These are phyloP conservation scores for Bellardia bayeri DNA, from an alignment of 2,888 invertebrate species.

Conservation along the genomic window DNA sequence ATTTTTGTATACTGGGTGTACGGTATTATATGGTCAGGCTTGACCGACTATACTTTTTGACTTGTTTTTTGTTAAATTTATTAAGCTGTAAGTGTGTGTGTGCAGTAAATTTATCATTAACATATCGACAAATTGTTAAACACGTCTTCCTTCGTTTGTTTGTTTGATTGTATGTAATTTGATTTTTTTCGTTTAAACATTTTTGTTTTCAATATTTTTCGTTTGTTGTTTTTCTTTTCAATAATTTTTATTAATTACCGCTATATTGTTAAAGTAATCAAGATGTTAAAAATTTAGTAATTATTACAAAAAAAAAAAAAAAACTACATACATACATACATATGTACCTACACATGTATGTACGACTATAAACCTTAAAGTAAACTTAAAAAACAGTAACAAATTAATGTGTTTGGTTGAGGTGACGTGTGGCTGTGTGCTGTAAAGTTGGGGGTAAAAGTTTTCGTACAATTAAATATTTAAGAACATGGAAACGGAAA, in stretches of 20 bases:
- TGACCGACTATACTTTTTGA: too few relatives aligned
- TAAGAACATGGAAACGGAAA: background rate
- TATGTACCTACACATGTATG: too few relatives aligned
- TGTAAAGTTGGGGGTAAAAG: background rate
- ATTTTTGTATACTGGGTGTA: too few relatives aligned
- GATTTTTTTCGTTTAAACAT: conserved; percentile 28
- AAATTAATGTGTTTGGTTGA: conserved; percentile 38
- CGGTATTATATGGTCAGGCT: too few relatives aligned
- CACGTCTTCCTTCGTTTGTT: conserved; percentile 24
- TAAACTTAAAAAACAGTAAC: conserved; percentile 12
- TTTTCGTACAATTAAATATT: background rate
- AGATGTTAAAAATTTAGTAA: conserved; percentile 59
- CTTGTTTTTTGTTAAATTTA: conserved; percentile 28
- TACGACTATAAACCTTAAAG: too few relatives aligned
- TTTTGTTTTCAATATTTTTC: conserved; percentile 2
- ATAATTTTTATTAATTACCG: conserved; percentile 69
- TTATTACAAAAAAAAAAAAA: conserved; percentile 34
- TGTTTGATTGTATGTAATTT: conserved; percentile 21
- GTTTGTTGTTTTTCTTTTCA: conserved; percentile 22
- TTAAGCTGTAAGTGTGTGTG: conserved; percentile 20
- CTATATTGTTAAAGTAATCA: conserved; percentile 63
- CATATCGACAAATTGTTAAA: conserved; percentile 53
- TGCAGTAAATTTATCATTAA: conserved; percentile 56
- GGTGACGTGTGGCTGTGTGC: conserved; percentile 7
- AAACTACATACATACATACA: conserved; percentile 3